Evolutionary conservation across 2,888 invertebrate genomes (phyloP), one percentile per base, ranked within the genome.

Genomic region (Zygothrica quintamaculata): DNA sequence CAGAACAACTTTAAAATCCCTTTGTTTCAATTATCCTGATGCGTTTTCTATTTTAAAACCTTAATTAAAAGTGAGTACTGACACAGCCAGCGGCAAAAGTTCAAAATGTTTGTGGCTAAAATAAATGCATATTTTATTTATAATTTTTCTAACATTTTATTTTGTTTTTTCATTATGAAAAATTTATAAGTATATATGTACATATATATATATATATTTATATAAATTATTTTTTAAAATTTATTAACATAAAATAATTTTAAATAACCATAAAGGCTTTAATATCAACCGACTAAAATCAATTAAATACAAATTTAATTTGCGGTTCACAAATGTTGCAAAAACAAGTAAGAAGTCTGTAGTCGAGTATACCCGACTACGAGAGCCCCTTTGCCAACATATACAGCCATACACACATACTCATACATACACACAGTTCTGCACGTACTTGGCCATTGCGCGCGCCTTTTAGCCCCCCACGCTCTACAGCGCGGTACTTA

Each of bases 21-120:
- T 42, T 74, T 56, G 33, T 39, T 55, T 53, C 50, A 40, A 52
- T 52, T 62, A 46, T 40, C 22, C 46, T 6, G 25, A 31, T 26
- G 37, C 46, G 36, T 26, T 25, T 15, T 31, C 11, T 6, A 6
- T 9, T 34, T 11, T n/a, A 6, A 12, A 53, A 47, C 12, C 31
- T 55, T 44, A 51, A 56, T 55, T 74, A 50, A 42, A 66, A 66
- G 39, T 18, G 26, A 9, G 3, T 13, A 11, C 15, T 11, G 6
- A 3, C 3, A 1, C 22, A 31, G 12, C 3, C 29, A 29, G 18
- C 29, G 7, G 29, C 29, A 29, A 29, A 7, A 3, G 9, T n/a
- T 5, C 29, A n/a, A 7, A 7, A 29, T 29, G 12, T 3, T 26
- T 42, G 15, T 33, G 18, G 11, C 12, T n/a, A 16, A 16, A 31